phyloP scores from a whole-genome alignment of 2,113 vertebrate species.

The Ictalurus punctatus region DNA sequence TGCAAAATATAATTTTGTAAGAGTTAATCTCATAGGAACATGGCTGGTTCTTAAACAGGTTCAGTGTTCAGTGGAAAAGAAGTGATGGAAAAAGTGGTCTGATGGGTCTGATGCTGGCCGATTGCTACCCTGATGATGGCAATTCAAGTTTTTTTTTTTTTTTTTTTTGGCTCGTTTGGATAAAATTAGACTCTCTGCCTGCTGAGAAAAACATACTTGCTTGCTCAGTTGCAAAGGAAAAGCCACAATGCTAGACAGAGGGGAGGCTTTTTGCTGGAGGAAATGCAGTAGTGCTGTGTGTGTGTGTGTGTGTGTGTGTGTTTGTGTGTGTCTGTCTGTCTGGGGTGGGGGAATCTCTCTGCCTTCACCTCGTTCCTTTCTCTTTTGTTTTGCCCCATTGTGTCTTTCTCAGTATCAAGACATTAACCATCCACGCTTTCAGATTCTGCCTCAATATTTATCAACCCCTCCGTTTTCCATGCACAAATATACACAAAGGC shows the following conservation, averaged over 20 bases:
- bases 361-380: not conserved
- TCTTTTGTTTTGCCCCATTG: constrained; percentile 10
- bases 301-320: constrained; percentile 20
- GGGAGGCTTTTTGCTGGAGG: not conserved
- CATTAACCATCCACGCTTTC: constrained; percentile 4
- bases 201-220: constrained; percentile 39
- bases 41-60: not conserved
- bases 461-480: not conserved
- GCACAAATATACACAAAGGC: constrained; percentile 1
- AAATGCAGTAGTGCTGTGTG: not conserved
- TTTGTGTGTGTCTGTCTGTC: constrained; percentile 10
- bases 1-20: not conserved
- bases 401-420: not conserved
- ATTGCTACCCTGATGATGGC: not conserved
- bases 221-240: constrained; percentile 3
- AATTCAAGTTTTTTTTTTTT: not conserved
- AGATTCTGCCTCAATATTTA: constrained; percentile 16
- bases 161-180: not conserved
- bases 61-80: not conserved
- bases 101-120: not conserved
- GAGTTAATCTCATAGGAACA: not conserved
- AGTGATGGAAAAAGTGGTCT: not conserved
- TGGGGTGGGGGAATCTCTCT: constrained; percentile 9
- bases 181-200: not conserved
- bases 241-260: not conserved